A percentile compares a stretch with the other conserved stretches of the same genome.
phyloP scores from a whole-genome alignment of 2,113 vertebrate species.

The zebrafish (Danio rerio) region GRCz12tu NC_133191.1:1323501-1324000 shows the following conservation, averaged over 20 bases:
- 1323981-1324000: no score
- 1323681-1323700: neutral
- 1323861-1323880: constrained; percentile 80
- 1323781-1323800: neutral
- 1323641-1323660: neutral
- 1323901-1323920: constrained; percentile 86
- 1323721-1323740: neutral
- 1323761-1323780: constrained; percentile 12
- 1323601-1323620: neutral
- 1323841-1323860: constrained; percentile 87
- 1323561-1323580: no score
- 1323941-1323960: constrained; percentile 88
- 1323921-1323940: constrained; percentile 82
- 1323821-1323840: constrained; percentile 87
- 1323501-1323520: no score
- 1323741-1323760: neutral
- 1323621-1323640: neutral
- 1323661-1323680: neutral
- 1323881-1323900: constrained; percentile 90
- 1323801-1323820: no score
- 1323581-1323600: neutral
- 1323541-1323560: no score
- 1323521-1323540: no score
- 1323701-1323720: neutral
- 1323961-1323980: constrained; percentile 72